Conservation (phyloP, 2,113 vertebrate genomes). For the Sylvilagus bachmani region DNA sequence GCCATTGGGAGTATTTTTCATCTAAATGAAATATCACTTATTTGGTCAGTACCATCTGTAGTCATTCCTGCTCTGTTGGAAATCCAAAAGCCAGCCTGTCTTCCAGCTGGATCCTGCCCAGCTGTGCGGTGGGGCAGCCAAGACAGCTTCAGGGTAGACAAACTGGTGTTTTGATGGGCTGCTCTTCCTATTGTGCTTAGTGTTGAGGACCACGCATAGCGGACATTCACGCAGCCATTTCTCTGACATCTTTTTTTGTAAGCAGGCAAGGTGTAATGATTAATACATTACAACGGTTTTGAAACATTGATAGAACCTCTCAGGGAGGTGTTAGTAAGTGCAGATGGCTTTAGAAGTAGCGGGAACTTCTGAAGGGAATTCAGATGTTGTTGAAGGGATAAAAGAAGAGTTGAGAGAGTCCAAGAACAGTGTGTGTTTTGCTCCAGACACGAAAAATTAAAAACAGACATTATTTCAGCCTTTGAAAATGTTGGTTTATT, state of each 20-base stretch:
- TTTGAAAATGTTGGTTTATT: conserved; percentile 12
- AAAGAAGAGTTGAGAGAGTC: not conserved
- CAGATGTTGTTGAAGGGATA: not conserved
- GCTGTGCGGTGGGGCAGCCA: not conserved
- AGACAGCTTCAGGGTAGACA: no score
- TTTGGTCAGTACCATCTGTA: not conserved
- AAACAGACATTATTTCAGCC: not conserved
- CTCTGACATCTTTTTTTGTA: not conserved
- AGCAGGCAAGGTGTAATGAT: not conserved
- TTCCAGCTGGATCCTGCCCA: not conserved
- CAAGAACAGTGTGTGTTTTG: not conserved
- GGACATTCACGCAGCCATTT: not conserved
- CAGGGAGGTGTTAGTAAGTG: not conserved
- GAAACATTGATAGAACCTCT: conserved; percentile 46
- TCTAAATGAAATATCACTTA: not conserved
- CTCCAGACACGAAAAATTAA: conserved; percentile 40
- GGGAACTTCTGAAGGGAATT: conserved; percentile 10
- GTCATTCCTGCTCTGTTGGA: not conserved
- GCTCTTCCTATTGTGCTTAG: not conserved
- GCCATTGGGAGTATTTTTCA: not conserved
- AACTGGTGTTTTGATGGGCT: not conserved
- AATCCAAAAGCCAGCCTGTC: not conserved
- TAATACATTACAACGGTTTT: conserved; percentile 59
- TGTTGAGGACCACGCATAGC: not conserved
- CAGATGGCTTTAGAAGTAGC: conserved; percentile 42